Percentiles rank a stretch among this genome's conserved stretches.
These are phyloP conservation scores for Centropus unirufus DNA, from an alignment of 2,113 vertebrate genomes.

Conservation along the genomic window DNA sequence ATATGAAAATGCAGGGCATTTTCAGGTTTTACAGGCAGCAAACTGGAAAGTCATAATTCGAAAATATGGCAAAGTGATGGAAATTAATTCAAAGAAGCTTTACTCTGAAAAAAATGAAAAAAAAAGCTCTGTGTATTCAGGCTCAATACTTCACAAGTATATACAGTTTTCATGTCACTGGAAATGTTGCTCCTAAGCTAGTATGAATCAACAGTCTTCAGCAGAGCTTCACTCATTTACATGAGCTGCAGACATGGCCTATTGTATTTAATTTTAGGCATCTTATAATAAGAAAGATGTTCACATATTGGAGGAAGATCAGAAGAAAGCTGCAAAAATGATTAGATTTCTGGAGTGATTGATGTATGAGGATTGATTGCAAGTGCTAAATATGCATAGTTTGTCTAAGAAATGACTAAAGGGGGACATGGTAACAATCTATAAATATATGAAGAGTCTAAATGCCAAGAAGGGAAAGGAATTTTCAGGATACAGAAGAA, in stretches of 20 bases:
- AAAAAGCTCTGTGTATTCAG: background rate
- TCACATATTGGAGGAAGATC: constrained; percentile 53
- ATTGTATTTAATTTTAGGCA: constrained; percentile 56
- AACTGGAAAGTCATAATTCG: background rate
- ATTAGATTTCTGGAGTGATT: constrained; percentile 58
- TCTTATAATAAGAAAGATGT: constrained; percentile 33
- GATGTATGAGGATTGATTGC: constrained; percentile 65
- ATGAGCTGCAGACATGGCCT: constrained; percentile 22
- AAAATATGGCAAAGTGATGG: background rate
- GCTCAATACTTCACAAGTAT: background rate
- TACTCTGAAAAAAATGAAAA: background rate
- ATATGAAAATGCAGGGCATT: background rate
- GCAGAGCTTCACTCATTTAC: constrained; percentile 28
- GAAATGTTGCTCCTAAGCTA: constrained; percentile 4
- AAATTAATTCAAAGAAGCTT: constrained; percentile 23
- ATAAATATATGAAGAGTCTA: constrained; percentile 63
- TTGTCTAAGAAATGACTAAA: constrained; percentile 66
- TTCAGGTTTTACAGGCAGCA: background rate
- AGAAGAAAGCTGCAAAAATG: constrained; percentile 56
- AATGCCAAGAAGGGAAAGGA: constrained; percentile 36
- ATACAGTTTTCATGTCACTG: background rate
- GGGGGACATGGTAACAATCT: constrained; percentile 49
- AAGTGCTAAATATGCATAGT: constrained; percentile 67
- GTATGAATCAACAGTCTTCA: background rate
- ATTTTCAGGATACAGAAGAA: constrained; percentile 40